phyloP scores from a whole-genome alignment of 35 echinoderm and acorn worm genomes.

The Acanthaster planci region DNA sequence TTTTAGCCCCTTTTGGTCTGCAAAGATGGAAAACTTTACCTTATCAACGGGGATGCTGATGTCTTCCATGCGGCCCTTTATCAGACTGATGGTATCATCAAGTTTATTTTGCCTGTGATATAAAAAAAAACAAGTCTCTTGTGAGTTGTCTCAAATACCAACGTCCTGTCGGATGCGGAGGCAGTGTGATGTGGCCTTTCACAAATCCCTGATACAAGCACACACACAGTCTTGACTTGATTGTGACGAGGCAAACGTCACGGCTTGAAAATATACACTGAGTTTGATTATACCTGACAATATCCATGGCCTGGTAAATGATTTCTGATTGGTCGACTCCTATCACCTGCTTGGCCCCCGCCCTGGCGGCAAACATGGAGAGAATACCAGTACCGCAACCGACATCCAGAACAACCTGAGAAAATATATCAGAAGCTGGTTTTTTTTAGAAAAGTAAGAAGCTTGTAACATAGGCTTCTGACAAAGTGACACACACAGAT shows the following conservation, averaged over 20 bases:
- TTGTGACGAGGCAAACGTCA: too few relatives aligned
- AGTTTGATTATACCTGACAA: conserved; percentile 77
- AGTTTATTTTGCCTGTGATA: conserved; percentile 82
- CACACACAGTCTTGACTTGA: too few relatives aligned
- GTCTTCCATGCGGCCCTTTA: conserved; percentile 89
- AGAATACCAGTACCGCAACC: conserved; percentile 96
- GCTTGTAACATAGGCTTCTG: too few relatives aligned
- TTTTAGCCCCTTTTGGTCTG: too few relatives aligned
- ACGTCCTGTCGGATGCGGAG: too few relatives aligned
- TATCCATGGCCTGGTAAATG: conserved; percentile 97
- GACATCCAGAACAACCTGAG: conserved; percentile 96
- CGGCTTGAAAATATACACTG: background rate
- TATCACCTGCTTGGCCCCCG: conserved; percentile 91
- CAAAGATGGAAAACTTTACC: conserved; percentile 42
- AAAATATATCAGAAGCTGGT: background rate
- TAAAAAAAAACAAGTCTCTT: too few relatives aligned
- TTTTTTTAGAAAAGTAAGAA: too few relatives aligned
- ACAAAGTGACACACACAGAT: too few relatives aligned
- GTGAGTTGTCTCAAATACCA: too few relatives aligned
- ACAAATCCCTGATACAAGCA: too few relatives aligned
- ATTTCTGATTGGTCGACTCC: conserved; percentile 99
- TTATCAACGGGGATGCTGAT: conserved; percentile 82
- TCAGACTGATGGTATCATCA: conserved; percentile 69
- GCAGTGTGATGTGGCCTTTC: too few relatives aligned
- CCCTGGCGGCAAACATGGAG: conserved; percentile 99